A percentile compares a stretch with the other conserved stretches of the same genome.
These are phyloP conservation scores for Numida meleagris DNA, from an alignment of 2,113 vertebrate species.

Conservation along the genomic window DNA sequence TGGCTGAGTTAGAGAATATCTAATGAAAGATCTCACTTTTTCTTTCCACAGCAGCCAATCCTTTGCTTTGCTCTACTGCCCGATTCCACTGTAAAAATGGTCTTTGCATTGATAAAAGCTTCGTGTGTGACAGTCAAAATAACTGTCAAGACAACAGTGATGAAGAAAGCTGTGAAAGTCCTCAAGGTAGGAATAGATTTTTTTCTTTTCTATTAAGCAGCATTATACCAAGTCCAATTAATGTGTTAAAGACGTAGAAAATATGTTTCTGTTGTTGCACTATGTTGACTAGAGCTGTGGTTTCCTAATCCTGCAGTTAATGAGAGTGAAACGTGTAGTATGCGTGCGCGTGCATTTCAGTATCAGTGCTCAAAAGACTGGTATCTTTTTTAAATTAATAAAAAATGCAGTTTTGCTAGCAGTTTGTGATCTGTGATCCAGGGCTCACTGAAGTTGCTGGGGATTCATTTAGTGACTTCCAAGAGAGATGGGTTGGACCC, in stretches of 20 bases:
- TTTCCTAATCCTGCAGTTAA: not conserved
- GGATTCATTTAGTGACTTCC: not conserved
- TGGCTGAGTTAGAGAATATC: not conserved
- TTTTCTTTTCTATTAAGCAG: not conserved
- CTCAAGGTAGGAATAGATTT: conserved; percentile 82
- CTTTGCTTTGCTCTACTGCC: conserved; percentile 91
- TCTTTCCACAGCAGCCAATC: conserved; percentile 86
- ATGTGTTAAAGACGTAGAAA: not conserved
- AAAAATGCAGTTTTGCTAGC: not conserved
- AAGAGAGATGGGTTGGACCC: not conserved
- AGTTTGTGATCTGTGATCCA: not conserved
- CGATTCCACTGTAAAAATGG: conserved; percentile 96
- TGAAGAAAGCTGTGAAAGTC: conserved; percentile 91
- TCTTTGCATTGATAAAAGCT: conserved; percentile 96
- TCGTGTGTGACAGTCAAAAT: conserved; percentile 93
- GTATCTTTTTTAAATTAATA: not conserved
- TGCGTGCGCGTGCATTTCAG: fast-evolving
- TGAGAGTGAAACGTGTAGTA: not conserved
- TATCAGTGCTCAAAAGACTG: not conserved
- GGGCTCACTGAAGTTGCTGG: not conserved
- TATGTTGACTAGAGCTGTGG: not conserved
- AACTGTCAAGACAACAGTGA: conserved; percentile 98
- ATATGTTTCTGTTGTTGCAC: not conserved
- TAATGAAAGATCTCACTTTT: conserved; percentile 26
- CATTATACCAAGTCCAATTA: not conserved